A percentile compares a stretch with the other conserved stretches of the same genome.
Conservation (phyloP, 37 sponge, comb jelly and placozoan genomes). For the Hexactinellida sp. region DNA sequence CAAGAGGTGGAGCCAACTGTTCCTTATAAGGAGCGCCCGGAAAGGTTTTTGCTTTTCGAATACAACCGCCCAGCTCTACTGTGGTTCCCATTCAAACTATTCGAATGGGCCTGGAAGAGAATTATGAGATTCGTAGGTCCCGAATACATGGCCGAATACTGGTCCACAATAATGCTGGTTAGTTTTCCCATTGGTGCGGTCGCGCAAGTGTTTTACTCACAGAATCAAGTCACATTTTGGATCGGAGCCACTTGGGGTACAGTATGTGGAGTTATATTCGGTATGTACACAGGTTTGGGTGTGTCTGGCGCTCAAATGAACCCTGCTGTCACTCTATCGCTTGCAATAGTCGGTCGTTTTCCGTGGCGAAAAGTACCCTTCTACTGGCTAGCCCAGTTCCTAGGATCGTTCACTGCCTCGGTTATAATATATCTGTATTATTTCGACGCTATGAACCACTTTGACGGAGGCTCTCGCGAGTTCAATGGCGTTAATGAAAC, state of each 20-base stretch:
- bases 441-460: background rate
- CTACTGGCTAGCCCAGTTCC: slow-evolving; percentile 60
- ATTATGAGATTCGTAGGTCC: background rate
- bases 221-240: background rate
- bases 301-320: slow-evolving; percentile 76
- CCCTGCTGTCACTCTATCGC: slow-evolving; percentile 66
- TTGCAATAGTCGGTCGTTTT: slow-evolving; percentile 33
- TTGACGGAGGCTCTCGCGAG: background rate
- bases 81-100: background rate
- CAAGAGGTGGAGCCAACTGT: background rate
- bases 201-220: background rate
- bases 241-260: slow-evolving; percentile 7
- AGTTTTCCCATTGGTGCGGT: background rate
- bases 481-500: background rate
- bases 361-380: slow-evolving; percentile 25
- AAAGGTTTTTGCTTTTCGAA: background rate
- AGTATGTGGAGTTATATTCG: slow-evolving; percentile 36
- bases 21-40: background rate
- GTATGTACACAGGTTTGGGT: slow-evolving; percentile 42
- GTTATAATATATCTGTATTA: slow-evolving; percentile 23
- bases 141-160: background rate
- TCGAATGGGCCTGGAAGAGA: background rate
- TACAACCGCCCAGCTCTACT: background rate
- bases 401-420: slow-evolving; percentile 58
- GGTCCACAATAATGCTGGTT: background rate